These are phyloP conservation scores for Gymnogyps californianus DNA, from an alignment of 2,113 vertebrate genomes.

Conservation along the genomic window DNA sequence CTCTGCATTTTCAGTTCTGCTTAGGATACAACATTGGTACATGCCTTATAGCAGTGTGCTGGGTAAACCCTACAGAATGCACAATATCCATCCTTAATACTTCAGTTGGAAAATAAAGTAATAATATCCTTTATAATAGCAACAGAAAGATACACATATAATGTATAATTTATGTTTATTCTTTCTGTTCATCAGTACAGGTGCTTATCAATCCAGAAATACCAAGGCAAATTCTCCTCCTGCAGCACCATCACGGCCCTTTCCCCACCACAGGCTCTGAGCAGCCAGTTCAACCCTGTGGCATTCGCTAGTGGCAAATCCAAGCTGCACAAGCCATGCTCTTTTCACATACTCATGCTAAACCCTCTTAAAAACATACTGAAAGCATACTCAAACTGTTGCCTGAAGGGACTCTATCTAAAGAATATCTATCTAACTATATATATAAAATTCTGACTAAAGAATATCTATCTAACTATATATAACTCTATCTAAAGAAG, in stretches of 20 bases:
- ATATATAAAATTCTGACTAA: too few species aligned
- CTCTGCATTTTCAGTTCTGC: background rate
- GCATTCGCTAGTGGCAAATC: background rate
- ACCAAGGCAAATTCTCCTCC: background rate
- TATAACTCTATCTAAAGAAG: background rate
- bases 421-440: background rate
- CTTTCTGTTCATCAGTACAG: background rate
- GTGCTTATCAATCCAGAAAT: background rate
- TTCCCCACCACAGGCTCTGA: background rate
- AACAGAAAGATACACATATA: background rate
- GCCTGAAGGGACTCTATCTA: background rate
- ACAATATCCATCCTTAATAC: background rate
- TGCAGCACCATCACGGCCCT: background rate
- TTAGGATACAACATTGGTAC: background rate
- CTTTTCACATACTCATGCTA: background rate
- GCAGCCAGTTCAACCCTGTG: background rate
- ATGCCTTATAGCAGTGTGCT: background rate
- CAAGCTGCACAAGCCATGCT: background rate
- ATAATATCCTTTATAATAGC: background rate
- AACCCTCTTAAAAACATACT: background rate
- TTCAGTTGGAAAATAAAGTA: slow-evolving; percentile 14
- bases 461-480: too few species aligned
- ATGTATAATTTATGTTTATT: background rate
- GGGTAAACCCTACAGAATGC: background rate
- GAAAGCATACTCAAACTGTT: background rate